These are phyloP conservation scores for Dicentrarchus labrax DNA, from an alignment of 2,113 vertebrate genomes.

Conservation along the genomic window DNA sequence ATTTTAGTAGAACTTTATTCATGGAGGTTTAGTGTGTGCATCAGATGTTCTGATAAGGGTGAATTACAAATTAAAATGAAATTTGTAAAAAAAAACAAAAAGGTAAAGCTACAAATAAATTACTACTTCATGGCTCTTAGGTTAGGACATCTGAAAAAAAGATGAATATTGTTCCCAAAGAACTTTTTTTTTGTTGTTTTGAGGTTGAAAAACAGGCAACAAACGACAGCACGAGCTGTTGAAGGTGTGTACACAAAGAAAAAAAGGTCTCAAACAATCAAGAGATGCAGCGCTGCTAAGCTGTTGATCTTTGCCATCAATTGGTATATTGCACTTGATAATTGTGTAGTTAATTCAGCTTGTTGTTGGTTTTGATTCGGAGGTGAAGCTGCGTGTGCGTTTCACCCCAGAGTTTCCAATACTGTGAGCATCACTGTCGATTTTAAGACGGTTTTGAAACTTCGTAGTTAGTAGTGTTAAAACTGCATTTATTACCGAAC, in stretches of 20 bases:
- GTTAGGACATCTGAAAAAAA: not conserved
- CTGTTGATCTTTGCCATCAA: conserved; percentile 51
- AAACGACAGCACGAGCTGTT: too few species aligned
- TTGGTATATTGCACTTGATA: conserved; percentile 83
- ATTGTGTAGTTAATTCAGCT: conserved; percentile 69
- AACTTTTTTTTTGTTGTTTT: too few species aligned
- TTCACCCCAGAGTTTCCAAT: conserved; percentile 11
- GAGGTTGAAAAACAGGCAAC: too few species aligned
- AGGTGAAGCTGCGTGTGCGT: conserved; percentile 33
- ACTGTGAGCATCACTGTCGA: not conserved
- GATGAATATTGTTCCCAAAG: too few species aligned
- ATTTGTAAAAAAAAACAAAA: not conserved
- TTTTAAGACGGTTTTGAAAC: too few species aligned
- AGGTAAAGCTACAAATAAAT: conserved; percentile 48
- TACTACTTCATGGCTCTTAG: conserved; percentile 31
- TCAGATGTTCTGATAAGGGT: not conserved
- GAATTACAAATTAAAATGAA: not conserved
- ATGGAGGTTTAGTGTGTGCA: not conserved
- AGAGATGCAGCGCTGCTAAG: conserved; percentile 19
- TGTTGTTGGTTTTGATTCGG: conserved; percentile 22
- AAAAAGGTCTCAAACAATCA: not conserved
- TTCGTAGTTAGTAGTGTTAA: conserved; percentile 42
- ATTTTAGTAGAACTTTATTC: not conserved
- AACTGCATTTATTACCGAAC: conserved; percentile 49
- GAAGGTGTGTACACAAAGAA: not conserved